Evolutionary conservation across 2,888 invertebrate species (phyloP).

Genomic region (Dichetophora obliterata): DNA sequence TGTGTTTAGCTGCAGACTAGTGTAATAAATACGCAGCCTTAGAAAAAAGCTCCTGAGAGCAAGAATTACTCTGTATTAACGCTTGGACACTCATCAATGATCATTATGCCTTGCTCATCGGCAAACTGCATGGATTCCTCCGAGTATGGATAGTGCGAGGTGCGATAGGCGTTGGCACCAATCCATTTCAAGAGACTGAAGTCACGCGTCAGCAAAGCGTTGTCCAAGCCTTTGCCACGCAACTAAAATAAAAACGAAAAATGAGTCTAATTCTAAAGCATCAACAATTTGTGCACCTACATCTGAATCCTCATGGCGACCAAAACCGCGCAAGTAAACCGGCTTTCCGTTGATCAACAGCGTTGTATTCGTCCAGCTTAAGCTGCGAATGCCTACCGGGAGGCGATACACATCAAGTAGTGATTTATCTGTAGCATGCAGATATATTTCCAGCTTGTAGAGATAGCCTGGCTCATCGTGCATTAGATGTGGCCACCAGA

Average conservation of each 20-base stretch:
- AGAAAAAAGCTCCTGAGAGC: no score
- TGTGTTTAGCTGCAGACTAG: no score
- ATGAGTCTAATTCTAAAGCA: neutral
- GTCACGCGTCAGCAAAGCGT: constrained; percentile 88
- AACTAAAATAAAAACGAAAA: constrained; percentile 73
- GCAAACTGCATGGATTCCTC: constrained; percentile 96
- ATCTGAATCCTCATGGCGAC: constrained; percentile 95
- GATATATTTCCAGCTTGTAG: constrained; percentile 81
- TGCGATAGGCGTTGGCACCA: constrained; percentile 94
- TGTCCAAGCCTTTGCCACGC: constrained; percentile 93
- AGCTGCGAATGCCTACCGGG: constrained; percentile 87
- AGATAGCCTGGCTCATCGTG: constrained; percentile 83
- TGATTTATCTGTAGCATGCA: constrained; percentile 52
- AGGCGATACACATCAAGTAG: constrained; percentile 84
- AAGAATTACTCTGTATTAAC: constrained; percentile 84
- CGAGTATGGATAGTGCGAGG: constrained; percentile 98
- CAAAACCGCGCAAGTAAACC: constrained; percentile 92
- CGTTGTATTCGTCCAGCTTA: constrained; percentile 81
- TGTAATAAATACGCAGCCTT: no score
- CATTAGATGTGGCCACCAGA: constrained; percentile 98
- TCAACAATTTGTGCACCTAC: constrained; percentile 69
- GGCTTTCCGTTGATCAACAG: constrained; percentile 85
- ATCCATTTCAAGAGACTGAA: constrained; percentile 95
- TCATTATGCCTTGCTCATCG: constrained; percentile 91
- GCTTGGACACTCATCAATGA: constrained; percentile 95